Percentiles rank a stretch among this genome's conserved stretches.
These are phyloP conservation scores for Andrena fulva DNA, from an alignment of 2,888 invertebrate genomes.

Conservation along the genomic window DNA sequence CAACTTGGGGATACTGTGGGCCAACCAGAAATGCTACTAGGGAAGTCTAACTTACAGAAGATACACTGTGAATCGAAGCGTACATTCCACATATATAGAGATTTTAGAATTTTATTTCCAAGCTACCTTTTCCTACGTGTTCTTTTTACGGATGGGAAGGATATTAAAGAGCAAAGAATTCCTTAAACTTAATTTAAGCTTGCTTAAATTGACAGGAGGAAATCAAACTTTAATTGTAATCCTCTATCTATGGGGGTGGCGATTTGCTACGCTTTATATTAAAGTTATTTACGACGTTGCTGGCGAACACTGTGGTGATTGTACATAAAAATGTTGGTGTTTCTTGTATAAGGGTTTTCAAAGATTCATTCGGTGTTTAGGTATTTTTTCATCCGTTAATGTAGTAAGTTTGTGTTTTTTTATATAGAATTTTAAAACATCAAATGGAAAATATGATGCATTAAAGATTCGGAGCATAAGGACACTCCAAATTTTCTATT, in stretches of 20 bases:
- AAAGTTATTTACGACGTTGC: constrained; percentile 24
- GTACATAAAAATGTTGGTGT: constrained; percentile 6
- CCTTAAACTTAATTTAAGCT: not conserved
- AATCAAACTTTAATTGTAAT: constrained; percentile 5
- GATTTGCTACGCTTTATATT: constrained; percentile 39
- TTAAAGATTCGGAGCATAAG: not conserved
- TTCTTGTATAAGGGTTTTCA: not conserved
- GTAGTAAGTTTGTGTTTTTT: not conserved
- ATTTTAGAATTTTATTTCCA: not conserved
- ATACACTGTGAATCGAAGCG: not conserved
- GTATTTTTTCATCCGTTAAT: not conserved
- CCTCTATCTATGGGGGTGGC: constrained; percentile 4
- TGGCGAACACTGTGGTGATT: constrained; percentile 1
- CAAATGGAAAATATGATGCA: not conserved
- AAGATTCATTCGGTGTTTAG: not conserved
- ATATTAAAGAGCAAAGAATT: not conserved
- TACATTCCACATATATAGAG: not conserved
- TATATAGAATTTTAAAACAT: not conserved
- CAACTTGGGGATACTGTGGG: too few species aligned
- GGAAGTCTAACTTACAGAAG: not conserved
- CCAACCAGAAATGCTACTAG: too few species aligned
- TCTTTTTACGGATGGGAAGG: not conserved
- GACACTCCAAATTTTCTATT: not conserved
- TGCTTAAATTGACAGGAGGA: not conserved
- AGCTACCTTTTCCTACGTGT: not conserved